Percentiles rank a stretch among this genome's conserved stretches.
Evolutionary conservation across 2,797 vertebrate species (phyloP).

Genomic region (Cossypha niveicapilla): DNA sequence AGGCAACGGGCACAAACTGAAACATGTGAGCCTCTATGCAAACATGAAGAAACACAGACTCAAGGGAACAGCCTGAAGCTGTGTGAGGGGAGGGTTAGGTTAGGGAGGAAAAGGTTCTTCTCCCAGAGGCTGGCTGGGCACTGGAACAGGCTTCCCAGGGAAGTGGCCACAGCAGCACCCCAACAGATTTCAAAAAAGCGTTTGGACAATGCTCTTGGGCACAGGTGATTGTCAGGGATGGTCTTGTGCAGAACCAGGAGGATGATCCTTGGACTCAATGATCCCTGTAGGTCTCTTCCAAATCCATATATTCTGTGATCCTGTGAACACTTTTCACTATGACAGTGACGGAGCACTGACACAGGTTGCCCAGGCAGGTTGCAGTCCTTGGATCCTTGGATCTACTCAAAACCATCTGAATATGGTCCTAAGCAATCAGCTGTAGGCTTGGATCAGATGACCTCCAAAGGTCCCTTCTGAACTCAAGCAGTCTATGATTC

Average conservation of each 20-base stretch:
- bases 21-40: neutral
- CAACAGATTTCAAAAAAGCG: fast-evolving
- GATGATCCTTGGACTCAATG: neutral
- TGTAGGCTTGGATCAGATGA: neutral
- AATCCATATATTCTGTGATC: neutral
- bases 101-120: neutral
- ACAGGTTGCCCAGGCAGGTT: neutral
- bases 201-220: neutral
- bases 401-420: neutral
- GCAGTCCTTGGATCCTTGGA: neutral
- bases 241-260: neutral
- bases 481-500: neutral
- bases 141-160: neutral
- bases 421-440: fast-evolving
- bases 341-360: neutral
- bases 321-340: neutral
- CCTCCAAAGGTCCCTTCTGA: neutral
- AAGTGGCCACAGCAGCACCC: neutral
- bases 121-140: neutral
- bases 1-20: fast-evolving
- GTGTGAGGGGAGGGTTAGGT: neutral
- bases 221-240: neutral
- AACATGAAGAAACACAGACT: neutral
- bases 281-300: neutral
- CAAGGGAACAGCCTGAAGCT: neutral